Evolutionary conservation across 1,140 invertebrate species (phyloP), one percentile per base, ranked within the genome.

Genomic region (Camponotus pennsylvanicus): DNA sequence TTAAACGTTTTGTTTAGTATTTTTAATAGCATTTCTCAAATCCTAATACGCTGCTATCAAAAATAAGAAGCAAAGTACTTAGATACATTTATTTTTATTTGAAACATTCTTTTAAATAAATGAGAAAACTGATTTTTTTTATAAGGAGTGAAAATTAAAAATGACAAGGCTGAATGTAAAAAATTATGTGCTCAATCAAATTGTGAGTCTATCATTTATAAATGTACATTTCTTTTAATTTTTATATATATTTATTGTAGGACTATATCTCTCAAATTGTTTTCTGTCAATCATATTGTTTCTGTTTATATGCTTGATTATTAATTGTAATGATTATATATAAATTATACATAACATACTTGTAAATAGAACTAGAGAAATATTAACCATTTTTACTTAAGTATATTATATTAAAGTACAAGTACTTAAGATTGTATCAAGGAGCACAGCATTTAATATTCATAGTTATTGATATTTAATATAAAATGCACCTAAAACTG

Each of bases 241-340:
- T 69, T 80, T 80, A 80, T 69, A 80, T 69, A 57, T 69, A 80
- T 59, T 69, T 69, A 40, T 57, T 67, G 49, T 66, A 78, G 49
- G 61, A 45, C 7, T 52, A 15, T 52, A 52, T 52, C 15, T 66
- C 3, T 5, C 1, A 37, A 67, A 67, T 21, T 52, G n/a, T 67
- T 52, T 18, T 52, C 18, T 79, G 37, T 40, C 9, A 70, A 69
- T 18, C 13, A 40, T 59, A 32, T 49, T 21, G 4, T 27, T 8
- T 59, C 34, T 42, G 11, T 57, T 40, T 34, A 37, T 7, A 1
- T 42, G 6, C 4, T 80, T 40, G 34, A 2, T 77, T 42, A 18
- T 66, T 55, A 42, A 40, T 55, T 57, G 34, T 69, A 69, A 69
- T 55, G 13, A 67, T 45, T 27, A 40, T 3, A 7, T 27, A 66